Evolutionary conservation across 2,797 vertebrate species (phyloP).

Genomic region (Characodon lateralis): DNA sequence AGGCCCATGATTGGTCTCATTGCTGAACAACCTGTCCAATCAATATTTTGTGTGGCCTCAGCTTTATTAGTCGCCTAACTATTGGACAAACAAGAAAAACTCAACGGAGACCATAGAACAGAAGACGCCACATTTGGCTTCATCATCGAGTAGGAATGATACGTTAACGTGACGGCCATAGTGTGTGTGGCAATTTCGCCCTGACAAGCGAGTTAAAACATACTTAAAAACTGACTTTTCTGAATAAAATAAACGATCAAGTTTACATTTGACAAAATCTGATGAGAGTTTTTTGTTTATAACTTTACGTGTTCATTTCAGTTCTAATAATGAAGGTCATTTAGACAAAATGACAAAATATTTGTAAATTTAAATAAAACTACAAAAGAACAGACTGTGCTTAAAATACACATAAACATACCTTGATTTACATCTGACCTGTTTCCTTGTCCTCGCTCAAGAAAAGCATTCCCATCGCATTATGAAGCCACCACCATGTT

Average conservation of each 20-base stretch:
- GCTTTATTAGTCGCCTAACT: background rate
- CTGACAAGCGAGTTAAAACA: background rate
- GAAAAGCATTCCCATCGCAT: background rate
- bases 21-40: slow-evolving; percentile 20
- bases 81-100: slow-evolving; percentile 42
- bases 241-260: background rate
- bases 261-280: background rate
- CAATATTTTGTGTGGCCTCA: background rate
- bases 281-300: background rate
- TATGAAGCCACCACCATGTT: background rate
- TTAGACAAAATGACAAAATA: background rate
- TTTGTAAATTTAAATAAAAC: background rate
- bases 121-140: background rate
- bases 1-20: slow-evolving; percentile 47
- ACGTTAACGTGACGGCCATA: background rate
- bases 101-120: background rate
- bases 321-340: background rate
- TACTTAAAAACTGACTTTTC: background rate
- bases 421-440: background rate
- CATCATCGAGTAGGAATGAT: background rate
- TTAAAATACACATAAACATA: background rate
- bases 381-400: background rate
- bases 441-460: background rate
- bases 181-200: background rate
- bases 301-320: background rate